Evolutionary conservation across 92 coral and sea anemone species (phyloP), one percentile per base, ranked within the genome.

Genomic region (Phenganax stokvisi): DNA sequence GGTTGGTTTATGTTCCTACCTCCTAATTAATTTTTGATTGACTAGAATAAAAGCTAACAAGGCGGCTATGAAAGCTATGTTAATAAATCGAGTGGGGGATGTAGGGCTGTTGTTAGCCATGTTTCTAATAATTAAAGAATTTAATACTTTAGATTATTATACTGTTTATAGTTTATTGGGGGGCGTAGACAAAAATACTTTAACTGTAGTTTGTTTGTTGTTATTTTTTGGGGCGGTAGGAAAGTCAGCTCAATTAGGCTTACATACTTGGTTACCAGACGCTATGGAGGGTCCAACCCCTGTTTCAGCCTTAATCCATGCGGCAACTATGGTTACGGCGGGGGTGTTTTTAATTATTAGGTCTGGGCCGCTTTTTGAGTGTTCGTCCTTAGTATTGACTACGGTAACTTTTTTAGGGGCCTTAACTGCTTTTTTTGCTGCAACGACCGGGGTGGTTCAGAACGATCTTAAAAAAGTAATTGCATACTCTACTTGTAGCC

Each of bases 211-310:
- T 63, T 90, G 96, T 89, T 81, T 90, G 73, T 81, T 91, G 54
- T 85, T 91, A 76, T 77, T 84, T 85, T 61, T 91, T 30, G 96
- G 96, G 76, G 96, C 89, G 56, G 88, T 91, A 52, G 96, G 96
- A 12, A 91, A 91, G 80, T 91, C 96, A 77, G 96, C 96, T 71
- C 96, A 91, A 85, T 84, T 89, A 78, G 92, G 90, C 67, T 82
- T 90, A 70, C 96, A 90, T 77, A 88, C 91, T 86, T 90, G 96
- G 88, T 88, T 90, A 85, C 96, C 96, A 87, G 91, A 90, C 84
- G 91, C 96, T 76, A 90, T 90, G 96, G 96, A 90, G 79, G 96
- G 96, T 12, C 84, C 84, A 7, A 81, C 84, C 8, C 84, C 84
- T 56, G 78, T 81, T 54, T 81, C 84, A 47, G 80, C 85, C 72